Base-by-base conservation (phyloP, 1,140 invertebrate species). In the Leptinotarsa defecta region DNA sequence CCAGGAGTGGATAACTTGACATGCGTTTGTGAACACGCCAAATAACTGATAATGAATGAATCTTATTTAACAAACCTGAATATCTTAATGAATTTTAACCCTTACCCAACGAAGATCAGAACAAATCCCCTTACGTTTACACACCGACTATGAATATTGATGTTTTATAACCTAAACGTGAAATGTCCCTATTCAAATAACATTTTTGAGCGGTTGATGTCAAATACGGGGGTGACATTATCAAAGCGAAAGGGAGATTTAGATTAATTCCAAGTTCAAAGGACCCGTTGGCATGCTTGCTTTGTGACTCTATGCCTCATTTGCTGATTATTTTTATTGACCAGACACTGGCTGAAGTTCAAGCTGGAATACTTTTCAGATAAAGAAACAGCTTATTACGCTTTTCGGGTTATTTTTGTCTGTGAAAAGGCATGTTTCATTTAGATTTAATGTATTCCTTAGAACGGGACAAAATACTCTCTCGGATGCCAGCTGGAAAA, bases 251-350 rank as follows among this genome's bases (percentile, higher is more conserved):
- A 76, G 70, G 79, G 76, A 76, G 76, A 81, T 81, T 79, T 77
- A 80, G 80, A 81, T 81, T 81, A 81, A 81, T 81, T 80, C 76
- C 73, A 80, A 80, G 80, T 80, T 81, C 80, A 81, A 81, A 81
- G 80, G 80, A 79, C 76, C 76, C 75, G 73, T 69, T 75, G 74
- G 75, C 74, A 73, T 81, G 79, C 80, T 78, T 80, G 79, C 80
- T 81, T 79, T 79, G 78, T 80, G 77, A 77, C 79, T 81, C 70
- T 75, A 80, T 77, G 80, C 77, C 78, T 81, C 80, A 81, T 81
- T 80, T 80, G 74, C 80, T 81, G 79, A 81, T 81, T 81, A 81
- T 80, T 81, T 81, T 80, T 79, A 81, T 79, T 81, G 80, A 80
- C 80, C 79, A 79, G 71, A 62, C 61, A 72, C 71, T 72, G 61